Evolutionary conservation across 2,797 vertebrate species (phyloP).

Genomic region (Sylvilagus floridanus): DNA sequence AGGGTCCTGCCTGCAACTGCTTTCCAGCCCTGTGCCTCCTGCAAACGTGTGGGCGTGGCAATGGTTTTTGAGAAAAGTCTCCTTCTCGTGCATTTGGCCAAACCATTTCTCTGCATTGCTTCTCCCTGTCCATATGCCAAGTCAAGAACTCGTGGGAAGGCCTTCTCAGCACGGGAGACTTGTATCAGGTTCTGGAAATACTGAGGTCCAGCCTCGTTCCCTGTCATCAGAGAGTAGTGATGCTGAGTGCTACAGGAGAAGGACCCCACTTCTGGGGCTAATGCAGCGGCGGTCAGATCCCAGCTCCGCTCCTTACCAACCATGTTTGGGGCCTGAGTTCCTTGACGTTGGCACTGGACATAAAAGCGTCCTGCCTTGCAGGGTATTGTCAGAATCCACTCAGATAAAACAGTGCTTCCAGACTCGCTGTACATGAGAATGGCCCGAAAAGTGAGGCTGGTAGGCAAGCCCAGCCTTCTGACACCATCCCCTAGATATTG

Average conservation of each 20-base stretch:
- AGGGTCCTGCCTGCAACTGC: neutral
- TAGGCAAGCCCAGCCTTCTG: too few species aligned
- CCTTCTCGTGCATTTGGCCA: too few species aligned
- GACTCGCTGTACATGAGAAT: neutral
- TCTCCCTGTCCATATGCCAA: neutral
- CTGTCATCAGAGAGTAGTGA: neutral
- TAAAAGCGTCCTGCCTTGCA: neutral
- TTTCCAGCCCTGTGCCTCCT: accelerated
- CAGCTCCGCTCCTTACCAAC: neutral
- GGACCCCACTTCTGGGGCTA: neutral
- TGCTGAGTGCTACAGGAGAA: neutral
- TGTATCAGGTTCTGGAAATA: neutral
- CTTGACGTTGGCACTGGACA: neutral
- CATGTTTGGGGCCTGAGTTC: neutral
- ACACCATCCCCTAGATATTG: neutral
- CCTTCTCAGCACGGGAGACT: neutral
- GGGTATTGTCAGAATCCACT: neutral
- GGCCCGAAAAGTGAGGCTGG: neutral
- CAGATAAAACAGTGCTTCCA: neutral
- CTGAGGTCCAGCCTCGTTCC: accelerated
- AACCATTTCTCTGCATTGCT: neutral
- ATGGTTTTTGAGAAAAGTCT: too few species aligned
- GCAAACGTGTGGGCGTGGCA: accelerated
- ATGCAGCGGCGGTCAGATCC: neutral
- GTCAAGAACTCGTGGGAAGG: neutral